phyloP scores from a whole-genome alignment of 2,113 vertebrate genomes.

The Lophotis ruficrista region DNA sequence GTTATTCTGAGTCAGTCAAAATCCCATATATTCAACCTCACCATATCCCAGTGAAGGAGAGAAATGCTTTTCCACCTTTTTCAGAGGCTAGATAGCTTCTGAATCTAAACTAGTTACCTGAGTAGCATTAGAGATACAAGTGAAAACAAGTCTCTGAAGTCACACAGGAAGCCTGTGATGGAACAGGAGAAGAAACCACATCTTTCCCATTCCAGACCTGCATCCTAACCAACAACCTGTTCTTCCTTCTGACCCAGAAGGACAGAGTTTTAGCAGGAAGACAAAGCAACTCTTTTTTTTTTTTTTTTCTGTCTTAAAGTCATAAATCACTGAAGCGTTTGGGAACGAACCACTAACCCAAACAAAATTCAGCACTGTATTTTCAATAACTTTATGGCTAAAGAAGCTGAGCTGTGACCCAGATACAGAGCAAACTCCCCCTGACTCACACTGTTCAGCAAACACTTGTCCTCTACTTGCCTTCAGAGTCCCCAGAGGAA shows the following conservation, averaged over 20 bases:
- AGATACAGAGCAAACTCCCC: not conserved
- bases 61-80: not conserved
- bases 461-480: not conserved
- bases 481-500: not conserved
- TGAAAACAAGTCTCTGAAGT: not conserved
- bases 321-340: constrained; percentile 37
- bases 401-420: not conserved
- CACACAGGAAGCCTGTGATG: not conserved
- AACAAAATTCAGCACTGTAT: not conserved
- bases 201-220: not conserved
- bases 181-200: not conserved
- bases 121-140: not conserved
- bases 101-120: not conserved
- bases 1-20: constrained; percentile 6
- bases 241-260: not conserved
- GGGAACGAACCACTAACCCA: not conserved
- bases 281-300: not conserved
- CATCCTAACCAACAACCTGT: not conserved
- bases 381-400: not conserved
- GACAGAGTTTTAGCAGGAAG: not conserved
- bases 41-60: fast-evolving
- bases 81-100: not conserved
- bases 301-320: not conserved
- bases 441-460: fast-evolving
- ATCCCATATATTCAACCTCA: not conserved